These are phyloP conservation scores for Phania funesta DNA, from an alignment of 2,888 invertebrate genomes.

Conservation along the genomic window DNA sequence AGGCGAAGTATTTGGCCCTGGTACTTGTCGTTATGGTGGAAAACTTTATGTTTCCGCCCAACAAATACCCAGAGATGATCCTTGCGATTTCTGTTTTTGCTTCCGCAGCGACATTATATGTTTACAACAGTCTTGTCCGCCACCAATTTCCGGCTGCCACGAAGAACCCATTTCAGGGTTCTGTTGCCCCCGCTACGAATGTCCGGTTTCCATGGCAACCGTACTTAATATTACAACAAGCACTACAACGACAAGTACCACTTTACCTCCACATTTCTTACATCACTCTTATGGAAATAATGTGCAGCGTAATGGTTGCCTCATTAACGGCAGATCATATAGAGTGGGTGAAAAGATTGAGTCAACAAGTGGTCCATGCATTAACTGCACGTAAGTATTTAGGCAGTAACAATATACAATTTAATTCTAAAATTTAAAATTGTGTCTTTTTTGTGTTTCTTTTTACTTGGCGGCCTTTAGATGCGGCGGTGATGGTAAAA, in stretches of 20 bases:
- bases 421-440: background rate
- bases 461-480: constrained; percentile 80
- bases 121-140: constrained; percentile 96
- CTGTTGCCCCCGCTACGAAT: constrained; percentile 97
- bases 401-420: background rate
- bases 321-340: constrained; percentile 91
- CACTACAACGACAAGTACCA: constrained; percentile 92
- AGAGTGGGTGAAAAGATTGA: constrained; percentile 91
- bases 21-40: constrained; percentile 94
- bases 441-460: constrained; percentile 16
- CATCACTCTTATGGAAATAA: constrained; percentile 89
- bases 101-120: constrained; percentile 97
- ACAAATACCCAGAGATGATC: constrained; percentile 96
- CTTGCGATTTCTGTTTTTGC: constrained; percentile 98
- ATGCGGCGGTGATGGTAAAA: constrained; percentile 95
- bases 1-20: constrained; percentile 89
- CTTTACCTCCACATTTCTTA: constrained; percentile 91
- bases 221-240: constrained; percentile 91
- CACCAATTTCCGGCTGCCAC: constrained; percentile 94
- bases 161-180: constrained; percentile 96
- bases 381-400: constrained; percentile 93
- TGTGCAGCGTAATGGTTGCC: constrained; percentile 87
- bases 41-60: constrained; percentile 96
- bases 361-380: constrained; percentile 94
- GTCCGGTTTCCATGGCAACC: constrained; percentile 93